Conservation (phyloP, 2,888 invertebrate species). For the Drosophila birchii region DNA sequence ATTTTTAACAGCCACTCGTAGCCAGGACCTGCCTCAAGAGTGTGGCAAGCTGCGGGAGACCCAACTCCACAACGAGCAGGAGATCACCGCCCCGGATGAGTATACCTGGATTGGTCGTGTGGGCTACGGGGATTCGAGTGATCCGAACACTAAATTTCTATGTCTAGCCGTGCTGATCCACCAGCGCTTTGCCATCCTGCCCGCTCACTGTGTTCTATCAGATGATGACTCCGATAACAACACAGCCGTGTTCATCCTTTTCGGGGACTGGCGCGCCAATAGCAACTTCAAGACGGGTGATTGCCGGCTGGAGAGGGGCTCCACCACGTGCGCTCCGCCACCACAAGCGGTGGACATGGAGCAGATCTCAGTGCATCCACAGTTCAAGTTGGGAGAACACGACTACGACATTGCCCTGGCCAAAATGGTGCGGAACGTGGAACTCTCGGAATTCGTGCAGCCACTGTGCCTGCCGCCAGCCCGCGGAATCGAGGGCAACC, state of each 20-base stretch:
- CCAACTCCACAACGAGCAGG: neutral
- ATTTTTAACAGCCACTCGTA: neutral
- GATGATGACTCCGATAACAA: neutral
- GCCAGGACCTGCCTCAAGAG: neutral
- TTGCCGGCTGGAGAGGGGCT: constrained; percentile 6
- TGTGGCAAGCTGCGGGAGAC: constrained; percentile 12
- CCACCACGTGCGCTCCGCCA: constrained; percentile 17
- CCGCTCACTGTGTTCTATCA: constrained; percentile 26
- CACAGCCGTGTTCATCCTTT: constrained; percentile 11
- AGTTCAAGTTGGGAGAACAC: neutral
- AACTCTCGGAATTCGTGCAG: constrained; percentile 18
- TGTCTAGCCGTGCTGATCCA: constrained; percentile 31
- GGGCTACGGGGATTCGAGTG: neutral
- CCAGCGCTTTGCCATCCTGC: constrained; percentile 20
- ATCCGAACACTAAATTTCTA: neutral
- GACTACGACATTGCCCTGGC: constrained; percentile 35
- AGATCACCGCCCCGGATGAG: constrained; percentile 10
- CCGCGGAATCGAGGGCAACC: neutral
- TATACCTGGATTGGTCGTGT: constrained; percentile 16
- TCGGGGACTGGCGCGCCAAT: constrained; percentile 35
- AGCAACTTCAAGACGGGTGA: constrained; percentile 1
- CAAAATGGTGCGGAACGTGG: constrained; percentile 18
- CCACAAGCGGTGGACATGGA: constrained; percentile 22
- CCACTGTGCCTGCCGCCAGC: constrained; percentile 35
- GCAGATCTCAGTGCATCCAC: constrained; percentile 37